phyloP scores from a whole-genome alignment of 2,113 vertebrate species.

The Cebidichthys violaceus region DNA sequence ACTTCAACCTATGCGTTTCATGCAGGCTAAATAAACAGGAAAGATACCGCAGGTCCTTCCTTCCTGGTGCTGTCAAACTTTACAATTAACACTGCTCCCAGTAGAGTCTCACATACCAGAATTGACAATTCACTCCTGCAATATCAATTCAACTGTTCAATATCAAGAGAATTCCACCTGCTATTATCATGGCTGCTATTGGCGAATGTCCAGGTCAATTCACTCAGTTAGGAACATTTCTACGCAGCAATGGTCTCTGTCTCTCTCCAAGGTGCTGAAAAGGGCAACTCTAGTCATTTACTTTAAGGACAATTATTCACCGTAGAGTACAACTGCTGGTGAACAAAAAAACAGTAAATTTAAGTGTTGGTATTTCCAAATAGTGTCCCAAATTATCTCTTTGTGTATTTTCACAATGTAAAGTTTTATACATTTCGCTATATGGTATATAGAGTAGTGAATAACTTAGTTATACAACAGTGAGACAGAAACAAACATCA shows the following conservation, averaged over 20 bases:
- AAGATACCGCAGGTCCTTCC: too few species aligned
- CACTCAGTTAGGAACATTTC: too few species aligned
- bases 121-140: too few species aligned
- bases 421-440: background rate
- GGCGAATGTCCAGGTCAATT: too few species aligned
- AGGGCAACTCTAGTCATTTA: background rate
- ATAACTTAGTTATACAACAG: background rate
- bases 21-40: too few species aligned
- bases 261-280: constrained; percentile 4
- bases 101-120: too few species aligned
- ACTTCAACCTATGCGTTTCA: too few species aligned
- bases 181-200: too few species aligned
- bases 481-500: background rate
- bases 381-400: too few species aligned
- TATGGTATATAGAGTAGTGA: background rate
- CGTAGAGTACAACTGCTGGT: background rate
- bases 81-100: too few species aligned
- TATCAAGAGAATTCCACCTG: background rate
- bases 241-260: background rate
- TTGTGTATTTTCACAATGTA: too few species aligned
- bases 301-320: background rate
- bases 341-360: background rate
- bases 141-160: background rate
- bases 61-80: too few species aligned
- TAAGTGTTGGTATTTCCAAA: background rate